Percentiles rank a stretch among this genome's conserved stretches.
These are phyloP conservation scores for Saxicola maurus DNA, from an alignment of 2,797 vertebrate genomes.

Conservation along the genomic window DNA sequence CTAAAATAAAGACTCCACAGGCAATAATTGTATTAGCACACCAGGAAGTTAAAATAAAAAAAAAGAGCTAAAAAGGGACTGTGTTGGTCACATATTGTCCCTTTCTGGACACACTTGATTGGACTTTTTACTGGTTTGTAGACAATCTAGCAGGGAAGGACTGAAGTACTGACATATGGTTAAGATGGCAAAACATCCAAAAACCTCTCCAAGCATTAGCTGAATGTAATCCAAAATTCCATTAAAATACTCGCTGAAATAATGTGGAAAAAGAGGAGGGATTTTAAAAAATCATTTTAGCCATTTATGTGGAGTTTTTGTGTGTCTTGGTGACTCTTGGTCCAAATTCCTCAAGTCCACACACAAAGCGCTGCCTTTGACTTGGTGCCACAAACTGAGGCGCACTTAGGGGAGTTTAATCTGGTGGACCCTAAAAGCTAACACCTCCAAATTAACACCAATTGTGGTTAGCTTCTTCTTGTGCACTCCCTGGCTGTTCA, in stretches of 20 bases:
- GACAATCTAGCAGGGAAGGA: not conserved
- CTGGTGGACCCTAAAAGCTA: not conserved
- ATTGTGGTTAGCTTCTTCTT: constrained; percentile 37
- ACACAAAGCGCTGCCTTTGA: not conserved
- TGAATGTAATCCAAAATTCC: constrained; percentile 48
- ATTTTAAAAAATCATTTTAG: not conserved
- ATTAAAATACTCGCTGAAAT: constrained; percentile 33
- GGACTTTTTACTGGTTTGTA: not conserved
- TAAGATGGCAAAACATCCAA: constrained; percentile 44
- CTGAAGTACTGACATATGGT: constrained; percentile 46
- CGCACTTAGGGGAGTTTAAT: not conserved
- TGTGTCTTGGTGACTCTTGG: not conserved
- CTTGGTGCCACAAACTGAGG: not conserved
- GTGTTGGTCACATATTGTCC: not conserved
- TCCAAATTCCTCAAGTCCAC: not conserved
- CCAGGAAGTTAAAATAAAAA: not conserved
- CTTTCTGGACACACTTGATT: not conserved
- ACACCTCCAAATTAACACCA: constrained; percentile 45
- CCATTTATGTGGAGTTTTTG: not conserved
- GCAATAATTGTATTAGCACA: not conserved
- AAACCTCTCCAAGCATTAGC: constrained; percentile 25
- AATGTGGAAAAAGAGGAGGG: constrained; percentile 3
- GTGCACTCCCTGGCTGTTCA: not conserved
- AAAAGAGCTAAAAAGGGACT: not conserved
- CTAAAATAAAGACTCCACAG: not conserved